Conservation (phyloP, 2,113 vertebrate genomes). For the Sula dactylatra region DNA sequence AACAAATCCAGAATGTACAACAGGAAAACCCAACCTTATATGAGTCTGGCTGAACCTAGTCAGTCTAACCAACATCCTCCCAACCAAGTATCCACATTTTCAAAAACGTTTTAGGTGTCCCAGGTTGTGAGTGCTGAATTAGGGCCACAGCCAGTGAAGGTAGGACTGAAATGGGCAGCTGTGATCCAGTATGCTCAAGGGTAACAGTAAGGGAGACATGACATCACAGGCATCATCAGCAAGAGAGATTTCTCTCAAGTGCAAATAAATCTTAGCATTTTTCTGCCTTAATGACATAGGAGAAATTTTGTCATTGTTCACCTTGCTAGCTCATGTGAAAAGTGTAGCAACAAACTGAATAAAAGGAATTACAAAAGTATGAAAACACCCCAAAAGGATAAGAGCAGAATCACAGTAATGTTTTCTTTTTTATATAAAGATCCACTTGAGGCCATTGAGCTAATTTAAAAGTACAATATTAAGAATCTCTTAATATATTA, state of each 20-base stretch:
- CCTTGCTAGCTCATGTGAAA: not conserved
- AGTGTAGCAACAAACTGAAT: not conserved
- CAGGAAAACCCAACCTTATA: not conserved
- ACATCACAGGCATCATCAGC: not conserved
- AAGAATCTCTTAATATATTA: not conserved
- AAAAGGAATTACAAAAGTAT: not conserved
- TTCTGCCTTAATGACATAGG: not conserved
- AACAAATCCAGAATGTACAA: not conserved
- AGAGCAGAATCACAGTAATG: not conserved
- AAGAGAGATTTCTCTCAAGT: not conserved
- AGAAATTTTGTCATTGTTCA: not conserved
- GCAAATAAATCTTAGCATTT: not conserved
- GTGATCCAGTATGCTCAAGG: not conserved
- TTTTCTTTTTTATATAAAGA: not conserved
- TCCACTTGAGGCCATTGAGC: not conserved
- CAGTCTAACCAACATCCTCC: not conserved
- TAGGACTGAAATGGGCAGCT: not conserved
- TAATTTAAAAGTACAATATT: slow-evolving; percentile 6
- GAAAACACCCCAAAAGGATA: not conserved
- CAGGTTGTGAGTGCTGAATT: not conserved
- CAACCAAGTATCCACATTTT: not conserved
- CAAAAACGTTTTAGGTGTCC: not conserved
- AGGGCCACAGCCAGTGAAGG: not conserved
- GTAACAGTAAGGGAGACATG: not conserved
- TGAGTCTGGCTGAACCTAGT: not conserved